Evolutionary conservation across 2,888 invertebrate species (phyloP), one percentile per base, ranked within the genome.

Genomic region (Galerucella nymphaeae): DNA sequence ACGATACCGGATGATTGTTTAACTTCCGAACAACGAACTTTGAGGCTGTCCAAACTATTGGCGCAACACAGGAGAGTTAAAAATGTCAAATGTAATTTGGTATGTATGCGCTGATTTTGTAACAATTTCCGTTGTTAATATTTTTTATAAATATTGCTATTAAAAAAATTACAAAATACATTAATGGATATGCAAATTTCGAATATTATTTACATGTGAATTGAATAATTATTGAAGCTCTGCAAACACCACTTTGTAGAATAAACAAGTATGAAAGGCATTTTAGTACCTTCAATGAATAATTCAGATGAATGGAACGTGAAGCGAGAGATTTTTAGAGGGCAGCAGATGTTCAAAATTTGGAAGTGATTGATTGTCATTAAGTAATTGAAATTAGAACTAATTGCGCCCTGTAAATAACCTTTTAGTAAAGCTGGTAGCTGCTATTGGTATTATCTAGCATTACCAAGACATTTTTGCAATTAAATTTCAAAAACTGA

Each of bases 1-100:
- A 20, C 74, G 62, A 11, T 41, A 16, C n/a, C 61, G 41, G 87
- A 88, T 14, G 90, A 89, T 18, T 90, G 91, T 1, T 82, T 93
- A 76, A 92, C 92, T 5, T 90, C 91, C 83, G 92, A 92, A 1
- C 92, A 93, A 83, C 87, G 93, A 74, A 92, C 93, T 5, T 88
- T 92, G 77, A 88, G 92, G 80, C 89, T 93, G 77, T 91, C 92
- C 81, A 89, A 90, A 79, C 88, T 93, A 76, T 88, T 93, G 80
- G 91, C 91, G 81, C 90, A 90, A 77, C 92, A 93, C 82, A 89
- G 91, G 41, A 80, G n/a, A 41, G 61, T 10, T n/a, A 61, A 38
- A 10, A 61, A 38, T 10, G n/a, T 13, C 2, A 61, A 61, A 16
- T 8, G n/a, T 42, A 61, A 61, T n/a, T 11, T 16, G 61, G 61